A percentile compares a stretch with the other conserved stretches of the same genome.
Evolutionary conservation across 2,888 invertebrate genomes (phyloP).

Genomic region (Eulithis testata): DNA sequence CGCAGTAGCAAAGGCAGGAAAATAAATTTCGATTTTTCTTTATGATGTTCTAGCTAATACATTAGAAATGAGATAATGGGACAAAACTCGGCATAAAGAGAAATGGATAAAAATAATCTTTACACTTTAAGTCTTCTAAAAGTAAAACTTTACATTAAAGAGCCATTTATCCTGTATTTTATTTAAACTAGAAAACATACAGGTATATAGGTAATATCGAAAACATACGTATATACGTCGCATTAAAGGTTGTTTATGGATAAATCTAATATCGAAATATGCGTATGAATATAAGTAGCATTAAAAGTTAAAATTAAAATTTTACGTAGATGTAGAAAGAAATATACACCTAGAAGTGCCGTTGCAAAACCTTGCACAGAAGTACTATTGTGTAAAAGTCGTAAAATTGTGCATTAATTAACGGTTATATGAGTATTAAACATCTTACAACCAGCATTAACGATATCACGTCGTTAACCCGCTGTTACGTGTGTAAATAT

Average conservation of each 20-base stretch:
- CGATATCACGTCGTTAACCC: conserved; percentile 35
- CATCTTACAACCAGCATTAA: conserved; percentile 29
- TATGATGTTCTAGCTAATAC: too few species aligned
- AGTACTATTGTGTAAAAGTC: conserved; percentile 8
- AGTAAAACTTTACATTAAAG: too few species aligned
- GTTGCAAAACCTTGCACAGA: conserved; percentile 3
- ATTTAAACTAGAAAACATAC: too few species aligned
- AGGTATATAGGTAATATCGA: background rate
- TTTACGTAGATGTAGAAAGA: background rate
- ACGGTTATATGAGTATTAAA: conserved; percentile 27
- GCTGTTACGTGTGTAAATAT: conserved; percentile 27
- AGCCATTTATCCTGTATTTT: too few species aligned
- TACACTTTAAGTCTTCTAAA: too few species aligned
- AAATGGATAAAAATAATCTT: too few species aligned
- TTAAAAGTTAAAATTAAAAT: too few species aligned
- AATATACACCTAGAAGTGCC: background rate
- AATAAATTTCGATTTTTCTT: background rate
- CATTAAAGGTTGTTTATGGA: background rate
- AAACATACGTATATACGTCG: background rate
- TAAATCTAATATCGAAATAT: too few species aligned
- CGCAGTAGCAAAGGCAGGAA: conserved; percentile 50
- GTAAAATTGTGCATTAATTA: conserved; percentile 10
- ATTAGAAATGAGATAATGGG: too few species aligned
- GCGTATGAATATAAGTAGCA: too few species aligned
- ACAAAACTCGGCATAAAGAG: too few species aligned